Evolutionary conservation across 1,140 invertebrate species (phyloP).

Genomic region (Choristoneura fumiferana): DNA sequence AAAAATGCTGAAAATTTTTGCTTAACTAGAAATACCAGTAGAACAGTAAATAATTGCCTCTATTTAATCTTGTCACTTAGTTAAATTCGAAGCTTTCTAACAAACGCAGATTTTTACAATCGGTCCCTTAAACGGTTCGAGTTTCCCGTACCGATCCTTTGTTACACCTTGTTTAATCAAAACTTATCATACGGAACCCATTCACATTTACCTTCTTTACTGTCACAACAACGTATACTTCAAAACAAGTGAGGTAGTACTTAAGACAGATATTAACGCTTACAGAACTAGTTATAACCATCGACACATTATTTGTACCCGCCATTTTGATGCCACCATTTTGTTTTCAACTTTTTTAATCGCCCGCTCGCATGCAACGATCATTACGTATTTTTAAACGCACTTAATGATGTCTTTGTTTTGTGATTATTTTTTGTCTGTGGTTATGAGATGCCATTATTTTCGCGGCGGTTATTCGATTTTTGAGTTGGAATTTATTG

Average conservation of each 20-base stretch:
- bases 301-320: conserved; percentile 12
- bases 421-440: background rate
- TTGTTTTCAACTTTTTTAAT: conserved; percentile 13
- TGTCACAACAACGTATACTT: conserved; percentile 16
- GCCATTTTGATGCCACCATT: conserved; percentile 9
- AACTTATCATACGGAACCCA: background rate
- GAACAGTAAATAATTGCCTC: too few species aligned
- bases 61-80: too few species aligned
- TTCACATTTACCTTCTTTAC: background rate
- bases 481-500: too few species aligned
- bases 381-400: background rate
- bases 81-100: too few species aligned
- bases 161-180: background rate
- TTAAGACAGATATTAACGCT: conserved; percentile 15
- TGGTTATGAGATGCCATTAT: too few species aligned
- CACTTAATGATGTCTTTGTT: background rate
- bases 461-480: too few species aligned
- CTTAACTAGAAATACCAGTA: too few species aligned
- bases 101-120: too few species aligned
- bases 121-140: too few species aligned
- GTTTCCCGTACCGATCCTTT: too few species aligned
- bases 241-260: conserved; percentile 17
- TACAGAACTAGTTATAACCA: conserved; percentile 15
- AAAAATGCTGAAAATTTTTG: too few species aligned
- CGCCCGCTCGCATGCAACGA: conserved; percentile 2